These are phyloP conservation scores for Hydrochoerus hydrochaeris DNA, from an alignment of 2,113 vertebrate genomes.

Conservation along the genomic window DNA sequence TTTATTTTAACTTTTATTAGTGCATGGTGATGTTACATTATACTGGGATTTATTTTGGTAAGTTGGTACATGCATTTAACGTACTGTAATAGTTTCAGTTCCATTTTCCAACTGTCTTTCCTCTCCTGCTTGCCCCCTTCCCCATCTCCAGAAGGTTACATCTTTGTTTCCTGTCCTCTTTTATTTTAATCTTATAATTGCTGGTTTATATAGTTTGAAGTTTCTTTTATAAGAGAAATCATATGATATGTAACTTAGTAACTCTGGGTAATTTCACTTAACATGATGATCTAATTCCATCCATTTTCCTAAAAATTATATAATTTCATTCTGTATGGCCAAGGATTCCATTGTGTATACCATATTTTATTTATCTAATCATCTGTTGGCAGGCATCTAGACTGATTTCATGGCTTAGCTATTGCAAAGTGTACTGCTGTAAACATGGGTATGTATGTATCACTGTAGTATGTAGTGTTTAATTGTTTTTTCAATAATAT, in stretches of 20 bases:
- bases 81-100: neutral
- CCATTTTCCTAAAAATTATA: neutral
- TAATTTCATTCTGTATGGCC: neutral
- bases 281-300: neutral
- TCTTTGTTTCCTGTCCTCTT: neutral
- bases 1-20: neutral
- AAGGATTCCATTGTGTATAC: neutral
- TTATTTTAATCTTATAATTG: neutral
- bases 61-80: neutral
- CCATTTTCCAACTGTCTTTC: neutral
- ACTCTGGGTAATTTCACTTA: neutral
- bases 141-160: neutral
- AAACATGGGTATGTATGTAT: neutral
- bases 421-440: neutral
- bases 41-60: neutral
- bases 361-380: neutral
- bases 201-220: neutral
- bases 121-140: neutral
- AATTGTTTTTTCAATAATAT: neutral
- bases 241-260: neutral
- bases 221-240: neutral
- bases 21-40: neutral
- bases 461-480: neutral
- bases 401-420: neutral
- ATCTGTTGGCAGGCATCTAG: neutral